These are phyloP conservation scores for Sylvicapra grimmia DNA, from an alignment of 2,113 vertebrate genomes.

Conservation along the genomic window DNA sequence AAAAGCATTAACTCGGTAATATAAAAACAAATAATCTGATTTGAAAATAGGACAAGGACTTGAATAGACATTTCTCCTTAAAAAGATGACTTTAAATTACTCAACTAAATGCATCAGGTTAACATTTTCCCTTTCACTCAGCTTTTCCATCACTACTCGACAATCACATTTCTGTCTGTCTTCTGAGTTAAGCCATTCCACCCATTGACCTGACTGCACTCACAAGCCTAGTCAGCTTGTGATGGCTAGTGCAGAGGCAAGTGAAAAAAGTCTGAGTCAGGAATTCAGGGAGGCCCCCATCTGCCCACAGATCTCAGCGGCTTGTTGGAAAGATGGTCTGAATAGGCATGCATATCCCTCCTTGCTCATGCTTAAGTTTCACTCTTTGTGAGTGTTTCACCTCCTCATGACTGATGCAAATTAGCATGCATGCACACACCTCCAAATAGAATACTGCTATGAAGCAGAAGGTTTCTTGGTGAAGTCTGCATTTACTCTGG, in stretches of 20 bases:
- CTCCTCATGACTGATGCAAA: neutral
- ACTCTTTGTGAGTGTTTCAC: neutral
- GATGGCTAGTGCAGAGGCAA: neutral
- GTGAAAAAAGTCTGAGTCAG: neutral
- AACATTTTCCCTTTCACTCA: neutral
- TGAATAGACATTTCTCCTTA: neutral
- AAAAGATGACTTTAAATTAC: neutral
- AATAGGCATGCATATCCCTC: neutral
- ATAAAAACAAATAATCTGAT: neutral
- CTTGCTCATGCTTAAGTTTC: neutral
- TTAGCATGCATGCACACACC: neutral
- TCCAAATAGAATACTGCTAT: neutral
- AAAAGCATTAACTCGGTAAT: neutral
- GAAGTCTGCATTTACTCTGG: slow-evolving; percentile 31
- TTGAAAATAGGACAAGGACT: neutral
- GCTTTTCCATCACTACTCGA: neutral
- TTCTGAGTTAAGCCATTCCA: neutral
- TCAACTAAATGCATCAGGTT: neutral
- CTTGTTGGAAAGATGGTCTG: neutral
- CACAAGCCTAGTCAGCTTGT: neutral
- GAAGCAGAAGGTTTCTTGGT: neutral
- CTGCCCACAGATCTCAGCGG: neutral
- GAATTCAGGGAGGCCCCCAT: neutral
- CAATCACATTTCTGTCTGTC: neutral
- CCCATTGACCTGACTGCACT: rapidly evolving